A percentile compares a stretch with the other conserved stretches of the same genome.
These are phyloP conservation scores for Endotricha flammealis DNA, from an alignment of 2,888 invertebrate genomes.

Conservation along the genomic window DNA sequence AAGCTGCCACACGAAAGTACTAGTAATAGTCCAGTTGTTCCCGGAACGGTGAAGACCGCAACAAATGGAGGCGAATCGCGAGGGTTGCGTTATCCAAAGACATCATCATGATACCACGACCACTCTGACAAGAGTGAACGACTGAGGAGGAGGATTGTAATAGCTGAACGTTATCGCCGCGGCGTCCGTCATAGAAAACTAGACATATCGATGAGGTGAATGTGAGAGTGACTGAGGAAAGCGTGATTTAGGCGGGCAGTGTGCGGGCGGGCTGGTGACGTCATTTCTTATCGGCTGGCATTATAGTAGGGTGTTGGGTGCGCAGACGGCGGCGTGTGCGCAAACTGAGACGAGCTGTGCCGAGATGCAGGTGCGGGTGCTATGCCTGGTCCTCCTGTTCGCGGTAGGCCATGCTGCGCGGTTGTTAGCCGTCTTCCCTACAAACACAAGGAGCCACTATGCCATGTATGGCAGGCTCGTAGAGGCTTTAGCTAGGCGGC, in stretches of 20 bases:
- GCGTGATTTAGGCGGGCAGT: constrained; percentile 19
- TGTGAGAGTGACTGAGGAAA: constrained; percentile 22
- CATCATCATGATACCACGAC: too few relatives aligned
- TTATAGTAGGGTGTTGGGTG: constrained; percentile 22
- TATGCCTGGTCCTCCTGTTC: constrained; percentile 39
- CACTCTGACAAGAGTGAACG: too few relatives aligned
- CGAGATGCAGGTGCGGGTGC: constrained; percentile 61
- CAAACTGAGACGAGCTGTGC: constrained; percentile 52
- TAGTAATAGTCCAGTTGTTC: too few relatives aligned
- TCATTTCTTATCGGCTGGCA: constrained; percentile 38
- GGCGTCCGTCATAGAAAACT: constrained; percentile 12
- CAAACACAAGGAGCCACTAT: constrained; percentile 74
- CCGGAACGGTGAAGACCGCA: too few relatives aligned
- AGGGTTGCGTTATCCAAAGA: too few relatives aligned
- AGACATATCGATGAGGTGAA: constrained; percentile 13
- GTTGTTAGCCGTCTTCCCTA: constrained; percentile 67
- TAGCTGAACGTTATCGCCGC: neutral
- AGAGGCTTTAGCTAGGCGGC: constrained; percentile 55
- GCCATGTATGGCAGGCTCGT: constrained; percentile 72
- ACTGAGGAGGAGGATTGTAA: too few relatives aligned
- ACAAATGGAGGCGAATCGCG: too few relatives aligned
- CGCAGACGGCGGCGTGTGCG: constrained; percentile 26
- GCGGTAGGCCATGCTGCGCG: constrained; percentile 51
- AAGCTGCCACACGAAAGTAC: too few relatives aligned
- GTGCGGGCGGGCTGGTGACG: constrained; percentile 29